Base-by-base conservation (phyloP, 1,140 invertebrate genomes). In the Drosophila littoralis region DNA sequence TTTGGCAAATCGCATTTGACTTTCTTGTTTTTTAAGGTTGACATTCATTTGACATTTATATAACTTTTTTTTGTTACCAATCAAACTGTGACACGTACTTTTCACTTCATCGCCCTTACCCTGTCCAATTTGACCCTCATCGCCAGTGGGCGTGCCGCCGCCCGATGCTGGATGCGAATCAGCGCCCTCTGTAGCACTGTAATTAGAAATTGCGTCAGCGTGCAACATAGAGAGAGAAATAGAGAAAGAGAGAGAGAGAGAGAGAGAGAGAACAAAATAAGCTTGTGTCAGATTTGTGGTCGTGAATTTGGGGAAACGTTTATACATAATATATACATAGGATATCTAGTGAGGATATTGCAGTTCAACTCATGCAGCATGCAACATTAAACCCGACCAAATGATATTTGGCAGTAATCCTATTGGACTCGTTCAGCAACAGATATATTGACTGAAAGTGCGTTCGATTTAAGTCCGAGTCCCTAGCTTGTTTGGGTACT, bases 131-230 rank as follows among this genome's bases (percentile, higher is more conserved):
- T 95, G 95, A 77, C 94, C 95, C 63, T 96, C 95, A 88, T 97
- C 96, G 76, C 97, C 96, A 65, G 95, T 96, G 64, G 96, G 96
- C 28, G 96, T 95, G 69, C 96, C 96, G 54, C 94, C 94, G 57
- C 95, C 94, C 61, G 96, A 96, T 36, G 93, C 95, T 48, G 96
- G 95, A 77, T 96, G 95, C 91, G 96, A 97, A 91, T 97, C 97
- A 13, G 96, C 96, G 66, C 96, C 96, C 51, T 96, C 96, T 75
- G 97, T 97, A 63, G 96, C 96, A 93, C 96, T 97, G 93, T 75
- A 80, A 77, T 75, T 65, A 77, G 36, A 69, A 59, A 77, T 74
- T 82, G 57, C 46, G 65, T 59, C 72, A 69, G 59, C 64, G 64
- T 69, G 71, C 65, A 65, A 59, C 54, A 50, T 52, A 55, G 38